These are phyloP conservation scores for Notothenia coriiceps DNA, from an alignment of 2,113 vertebrate species.

Conservation along the genomic window DNA sequence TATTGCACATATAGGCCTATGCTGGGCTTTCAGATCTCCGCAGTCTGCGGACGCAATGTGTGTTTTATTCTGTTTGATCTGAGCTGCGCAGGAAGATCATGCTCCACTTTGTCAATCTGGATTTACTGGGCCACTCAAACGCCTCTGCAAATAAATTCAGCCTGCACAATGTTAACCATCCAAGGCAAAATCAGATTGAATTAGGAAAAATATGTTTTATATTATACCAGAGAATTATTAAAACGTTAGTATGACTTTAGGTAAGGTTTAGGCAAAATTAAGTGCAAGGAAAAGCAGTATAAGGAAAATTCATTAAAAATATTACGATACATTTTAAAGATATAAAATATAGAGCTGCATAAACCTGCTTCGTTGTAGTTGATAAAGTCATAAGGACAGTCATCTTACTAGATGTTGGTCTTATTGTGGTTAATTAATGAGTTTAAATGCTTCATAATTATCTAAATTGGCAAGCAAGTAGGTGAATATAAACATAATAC, in stretches of 20 bases:
- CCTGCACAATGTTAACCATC: slow-evolving; percentile 26
- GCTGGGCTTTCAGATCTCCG: slow-evolving; percentile 1
- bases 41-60: slow-evolving; percentile 25
- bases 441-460: background rate
- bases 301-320: background rate
- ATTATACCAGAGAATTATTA: background rate
- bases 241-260: background rate
- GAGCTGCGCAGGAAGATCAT: slow-evolving; percentile 28
- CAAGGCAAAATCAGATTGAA: background rate
- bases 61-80: slow-evolving; percentile 61
- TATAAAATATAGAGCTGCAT: background rate
- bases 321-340: background rate
- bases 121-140: slow-evolving; percentile 32
- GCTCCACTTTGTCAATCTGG: slow-evolving; percentile 36
- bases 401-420: background rate
- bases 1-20: background rate
- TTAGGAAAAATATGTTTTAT: background rate
- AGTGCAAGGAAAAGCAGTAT: background rate
- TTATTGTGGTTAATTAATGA: background rate
- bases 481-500: slow-evolving; percentile 5
- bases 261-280: background rate
- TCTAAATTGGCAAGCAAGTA: slow-evolving; percentile 18
- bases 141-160: slow-evolving; percentile 28
- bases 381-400: background rate
- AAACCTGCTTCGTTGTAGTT: background rate